Evolutionary conservation across 2,888 invertebrate genomes (phyloP).

Genomic region (Diplazon laetatorius): DNA sequence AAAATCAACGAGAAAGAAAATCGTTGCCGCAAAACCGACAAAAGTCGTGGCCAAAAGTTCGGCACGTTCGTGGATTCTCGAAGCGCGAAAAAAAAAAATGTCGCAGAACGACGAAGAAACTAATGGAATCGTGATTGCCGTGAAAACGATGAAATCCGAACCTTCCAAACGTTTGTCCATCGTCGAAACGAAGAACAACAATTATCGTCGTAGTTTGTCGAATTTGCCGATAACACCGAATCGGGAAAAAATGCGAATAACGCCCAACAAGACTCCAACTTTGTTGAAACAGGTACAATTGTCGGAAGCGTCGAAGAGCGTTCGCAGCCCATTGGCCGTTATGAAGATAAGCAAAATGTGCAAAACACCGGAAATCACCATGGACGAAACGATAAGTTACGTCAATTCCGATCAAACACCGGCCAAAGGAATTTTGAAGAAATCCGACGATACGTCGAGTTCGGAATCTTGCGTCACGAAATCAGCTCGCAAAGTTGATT

Average conservation of each 20-base stretch:
- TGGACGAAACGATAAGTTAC: conserved; percentile 74
- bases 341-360: conserved; percentile 75
- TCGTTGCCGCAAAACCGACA: conserved; percentile 42
- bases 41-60: conserved; percentile 64
- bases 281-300: conserved; percentile 63
- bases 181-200: background rate
- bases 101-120: conserved; percentile 11
- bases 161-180: too few species aligned
- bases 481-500: conserved; percentile 75
- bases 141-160: too few species aligned
- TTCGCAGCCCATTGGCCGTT: conserved; percentile 69
- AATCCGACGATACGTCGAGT: conserved; percentile 53
- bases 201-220: background rate
- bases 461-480: conserved; percentile 58
- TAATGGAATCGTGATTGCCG: conserved; percentile 39
- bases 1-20: conserved; percentile 28
- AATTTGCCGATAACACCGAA: conserved; percentile 15
- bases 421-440: conserved; percentile 76
- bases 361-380: conserved; percentile 72
- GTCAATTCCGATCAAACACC: conserved; percentile 78
- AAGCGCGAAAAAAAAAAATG: conserved; percentile 71
- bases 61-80: conserved; percentile 71
- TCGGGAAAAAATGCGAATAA: too few species aligned
- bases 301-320: conserved; percentile 57
- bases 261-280: conserved; percentile 51